A percentile compares a stretch with the other conserved stretches of the same genome.
Conservation (phyloP, 2,888 invertebrate species). For the Sericinus montela region DNA sequence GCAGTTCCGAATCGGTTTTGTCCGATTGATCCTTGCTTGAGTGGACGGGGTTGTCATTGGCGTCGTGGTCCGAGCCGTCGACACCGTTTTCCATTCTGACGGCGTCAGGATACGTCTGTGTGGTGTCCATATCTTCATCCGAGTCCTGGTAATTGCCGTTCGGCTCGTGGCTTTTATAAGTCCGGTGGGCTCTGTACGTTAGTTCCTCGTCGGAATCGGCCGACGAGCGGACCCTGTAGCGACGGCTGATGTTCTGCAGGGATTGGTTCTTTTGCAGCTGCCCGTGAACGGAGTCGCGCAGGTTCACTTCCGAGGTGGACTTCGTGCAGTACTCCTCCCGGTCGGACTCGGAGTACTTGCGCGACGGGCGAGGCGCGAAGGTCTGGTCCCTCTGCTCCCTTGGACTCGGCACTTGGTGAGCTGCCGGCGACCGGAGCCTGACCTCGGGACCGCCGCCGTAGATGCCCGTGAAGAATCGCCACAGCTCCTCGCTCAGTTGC, state of each 20-base stretch:
- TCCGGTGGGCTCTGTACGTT: constrained; percentile 43
- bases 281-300: constrained; percentile 46
- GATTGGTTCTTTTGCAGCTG: constrained; percentile 69
- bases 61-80: constrained; percentile 61
- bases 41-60: constrained; percentile 52
- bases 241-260: constrained; percentile 60
- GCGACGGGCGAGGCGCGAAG: constrained; percentile 31
- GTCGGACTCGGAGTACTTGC: constrained; percentile 65
- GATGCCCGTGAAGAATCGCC: constrained; percentile 91
- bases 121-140: constrained; percentile 46
- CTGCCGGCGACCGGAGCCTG: constrained; percentile 46
- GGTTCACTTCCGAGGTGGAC: constrained; percentile 59
- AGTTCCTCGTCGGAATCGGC: constrained; percentile 63
- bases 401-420: constrained; percentile 16
- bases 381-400: constrained; percentile 21
- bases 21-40: constrained; percentile 26
- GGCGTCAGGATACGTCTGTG: constrained; percentile 39
- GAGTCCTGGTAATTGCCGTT: constrained; percentile 66
- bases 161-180: constrained; percentile 48
- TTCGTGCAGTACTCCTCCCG: constrained; percentile 65
- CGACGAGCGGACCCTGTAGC: constrained; percentile 38
- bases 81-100: constrained; percentile 59
- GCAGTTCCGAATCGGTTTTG: constrained; percentile 45
- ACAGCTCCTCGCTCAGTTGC: constrained; percentile 90
- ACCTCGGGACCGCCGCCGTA: constrained; percentile 96